Base-by-base conservation (phyloP, 1,140 invertebrate genomes). In the Euborellia annulipes region DNA sequence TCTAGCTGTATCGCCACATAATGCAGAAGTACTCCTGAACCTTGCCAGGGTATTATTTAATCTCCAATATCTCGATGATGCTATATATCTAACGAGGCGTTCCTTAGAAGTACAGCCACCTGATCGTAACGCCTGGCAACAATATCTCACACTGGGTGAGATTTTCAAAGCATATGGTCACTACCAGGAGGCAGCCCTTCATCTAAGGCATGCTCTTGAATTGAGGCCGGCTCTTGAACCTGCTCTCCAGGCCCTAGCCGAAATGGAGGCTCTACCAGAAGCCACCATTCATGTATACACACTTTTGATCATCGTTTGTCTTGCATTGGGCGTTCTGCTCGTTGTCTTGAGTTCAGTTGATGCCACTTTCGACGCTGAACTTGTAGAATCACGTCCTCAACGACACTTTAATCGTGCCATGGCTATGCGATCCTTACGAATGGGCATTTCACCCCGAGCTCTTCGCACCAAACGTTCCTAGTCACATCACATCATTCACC, bases 131-230 rank as follows among this genome's bases (percentile, higher is more conserved):
- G 80, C 85, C 0, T 91, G 87, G 87, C 78, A 85, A 55, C 85
- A 90, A 59, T 87, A 89, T 64, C 86, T 88, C 57, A 89, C 84
- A 7, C 68, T 89, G 13, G 85, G 80, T 20, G 79, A 85, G 66
- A 84, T 84, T 61, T 82, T 84, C 54, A 83, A 82, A n/a, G 82
- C 84, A 3, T 87, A 86, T 58, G 85, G 85, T 48, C 82, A 87
- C 60, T 74, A 73, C 56, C 75, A 86, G 67, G 83, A 89, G 62
- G 85, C 85, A 36, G 71, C 79, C 14, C 67, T 85, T 36, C 84
- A 91, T 59, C 68, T 88, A 38, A 69, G 76, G 48, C 83, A 87
- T 55, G 78, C 83, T 13, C 62, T 89, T 22, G 82, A 87, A 57
- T 62, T 89, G 46, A 76, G 85, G 60, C 85, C 85, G 23, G 82